These are phyloP conservation scores for Tragulus kanchil DNA, from an alignment of 2,113 vertebrate genomes.

Conservation along the genomic window DNA sequence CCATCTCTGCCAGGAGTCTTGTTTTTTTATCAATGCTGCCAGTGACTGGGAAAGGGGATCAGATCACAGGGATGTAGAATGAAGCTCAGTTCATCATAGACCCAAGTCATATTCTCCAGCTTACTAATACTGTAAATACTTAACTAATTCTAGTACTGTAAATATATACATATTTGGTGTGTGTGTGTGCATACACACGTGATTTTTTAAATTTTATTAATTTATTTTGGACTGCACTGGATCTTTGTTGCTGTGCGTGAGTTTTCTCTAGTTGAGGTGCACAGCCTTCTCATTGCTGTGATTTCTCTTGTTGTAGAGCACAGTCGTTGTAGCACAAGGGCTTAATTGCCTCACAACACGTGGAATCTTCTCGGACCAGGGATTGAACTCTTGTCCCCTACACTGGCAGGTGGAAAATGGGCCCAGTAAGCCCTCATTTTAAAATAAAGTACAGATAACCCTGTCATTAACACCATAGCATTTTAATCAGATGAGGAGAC, in stretches of 20 bases:
- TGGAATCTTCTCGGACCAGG: neutral
- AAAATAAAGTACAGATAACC: constrained; percentile 37
- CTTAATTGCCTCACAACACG: neutral
- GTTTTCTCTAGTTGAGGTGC: neutral
- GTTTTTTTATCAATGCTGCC: constrained; percentile 19
- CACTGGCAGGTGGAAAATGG: neutral
- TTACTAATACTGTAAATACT: neutral
- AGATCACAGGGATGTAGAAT: neutral
- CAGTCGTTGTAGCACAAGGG: neutral
- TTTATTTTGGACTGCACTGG: neutral
- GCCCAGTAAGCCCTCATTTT: neutral
- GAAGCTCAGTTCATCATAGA: neutral
- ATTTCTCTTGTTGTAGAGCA: neutral
- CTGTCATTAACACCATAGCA: neutral
- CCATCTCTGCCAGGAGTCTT: neutral
- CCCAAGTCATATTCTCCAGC: neutral
- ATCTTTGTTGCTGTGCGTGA: neutral
- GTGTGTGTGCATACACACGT: neutral
- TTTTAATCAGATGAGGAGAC: neutral
- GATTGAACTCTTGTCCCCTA: neutral
- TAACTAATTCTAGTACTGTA: too few species aligned
- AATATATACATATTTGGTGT: neutral
- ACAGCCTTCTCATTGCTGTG: neutral
- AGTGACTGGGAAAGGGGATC: neutral
- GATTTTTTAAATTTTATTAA: neutral